Percentiles rank a stretch among this genome's conserved stretches.
Evolutionary conservation across 2,888 invertebrate genomes (phyloP).

Genomic region (Ormyrus labotus): DNA sequence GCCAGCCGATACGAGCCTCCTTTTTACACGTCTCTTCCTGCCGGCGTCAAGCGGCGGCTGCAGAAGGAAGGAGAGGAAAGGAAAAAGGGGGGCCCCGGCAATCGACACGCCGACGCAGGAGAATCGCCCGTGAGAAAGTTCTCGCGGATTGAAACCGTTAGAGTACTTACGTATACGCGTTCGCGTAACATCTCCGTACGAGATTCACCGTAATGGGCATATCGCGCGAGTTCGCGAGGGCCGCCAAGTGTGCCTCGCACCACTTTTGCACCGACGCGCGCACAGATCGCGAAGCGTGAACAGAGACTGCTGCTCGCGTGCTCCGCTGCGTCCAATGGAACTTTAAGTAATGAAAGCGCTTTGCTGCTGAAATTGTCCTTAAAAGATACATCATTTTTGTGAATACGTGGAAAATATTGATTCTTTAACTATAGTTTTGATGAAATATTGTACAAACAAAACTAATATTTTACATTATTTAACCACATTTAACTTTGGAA

Average conservation of each 20-base stretch:
- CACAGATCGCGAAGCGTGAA: not conserved
- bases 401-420: no score
- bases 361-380: no score
- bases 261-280: no score
- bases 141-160: constrained; percentile 51
- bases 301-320: not conserved
- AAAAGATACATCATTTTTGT: no score
- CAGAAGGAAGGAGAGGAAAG: not conserved
- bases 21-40: constrained; percentile 13
- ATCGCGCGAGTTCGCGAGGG: not conserved
- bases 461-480: no score
- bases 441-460: no score
- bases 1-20: not conserved
- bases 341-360: no score
- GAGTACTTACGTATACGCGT: not conserved
- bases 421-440: no score
- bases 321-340: no score
- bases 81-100: constrained; percentile 7
- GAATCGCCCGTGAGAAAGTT: constrained; percentile 50
- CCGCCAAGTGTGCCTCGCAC: no score
- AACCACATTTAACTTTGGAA: no score
- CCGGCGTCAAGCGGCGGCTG: not conserved
- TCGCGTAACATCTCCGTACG: no score
- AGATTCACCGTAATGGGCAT: constrained; percentile 11
- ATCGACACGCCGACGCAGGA: constrained; percentile 3